These are phyloP conservation scores for Nasonia oneida DNA, from an alignment of 2,888 invertebrate genomes.

Conservation along the genomic window DNA sequence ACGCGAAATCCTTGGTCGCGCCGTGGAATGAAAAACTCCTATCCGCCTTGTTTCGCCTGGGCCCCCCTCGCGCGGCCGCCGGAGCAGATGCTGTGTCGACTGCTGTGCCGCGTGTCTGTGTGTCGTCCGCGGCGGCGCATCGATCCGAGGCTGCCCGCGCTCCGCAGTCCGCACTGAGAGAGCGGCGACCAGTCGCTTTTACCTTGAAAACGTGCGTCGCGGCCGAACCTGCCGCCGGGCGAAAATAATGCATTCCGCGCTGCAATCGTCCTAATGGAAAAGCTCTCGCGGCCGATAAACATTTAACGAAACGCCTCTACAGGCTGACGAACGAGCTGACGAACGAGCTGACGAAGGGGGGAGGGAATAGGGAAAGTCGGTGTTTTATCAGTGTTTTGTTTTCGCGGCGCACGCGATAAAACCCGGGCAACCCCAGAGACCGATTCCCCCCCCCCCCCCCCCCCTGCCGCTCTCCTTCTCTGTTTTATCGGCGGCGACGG, in stretches of 20 bases:
- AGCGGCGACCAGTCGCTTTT: neutral
- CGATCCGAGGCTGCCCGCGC: neutral
- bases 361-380: neutral
- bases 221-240: too few relatives aligned
- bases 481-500: slow-evolving; percentile 44
- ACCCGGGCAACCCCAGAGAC: slow-evolving; percentile 19
- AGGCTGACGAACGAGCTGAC: neutral
- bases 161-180: neutral
- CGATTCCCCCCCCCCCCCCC: too few relatives aligned
- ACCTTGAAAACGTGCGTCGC: too few relatives aligned
- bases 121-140: neutral
- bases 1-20: too few relatives aligned
- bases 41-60: neutral
- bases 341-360: too few relatives aligned
- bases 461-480: neutral
- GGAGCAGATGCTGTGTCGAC: neutral
- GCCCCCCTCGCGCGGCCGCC: neutral
- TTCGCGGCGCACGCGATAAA: slow-evolving; percentile 34
- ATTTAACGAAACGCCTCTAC: neutral
- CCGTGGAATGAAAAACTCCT: too few relatives aligned
- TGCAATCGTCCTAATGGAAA: neutral
- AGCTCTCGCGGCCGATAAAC: neutral
- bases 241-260: too few relatives aligned
- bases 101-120: neutral
- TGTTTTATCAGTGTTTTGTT: slow-evolving; percentile 44